Conservation (phyloP, 2,797 vertebrate species). For the Schizopygopsis pylzovi region DNA sequence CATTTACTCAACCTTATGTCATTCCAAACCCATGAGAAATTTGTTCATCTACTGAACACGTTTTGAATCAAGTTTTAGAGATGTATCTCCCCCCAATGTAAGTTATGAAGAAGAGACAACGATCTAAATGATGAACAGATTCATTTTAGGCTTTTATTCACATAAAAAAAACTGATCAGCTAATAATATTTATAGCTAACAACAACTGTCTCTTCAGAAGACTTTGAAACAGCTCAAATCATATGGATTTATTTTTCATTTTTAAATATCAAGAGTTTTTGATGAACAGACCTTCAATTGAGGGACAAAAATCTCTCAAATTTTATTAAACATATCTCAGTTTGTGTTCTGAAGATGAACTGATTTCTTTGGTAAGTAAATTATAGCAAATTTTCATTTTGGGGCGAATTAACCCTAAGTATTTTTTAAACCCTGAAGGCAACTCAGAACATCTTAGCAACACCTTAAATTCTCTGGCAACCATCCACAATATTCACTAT, state of each 20-base stretch:
- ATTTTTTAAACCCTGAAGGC: not conserved
- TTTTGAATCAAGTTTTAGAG: not conserved
- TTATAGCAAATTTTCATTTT: not conserved
- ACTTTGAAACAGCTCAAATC: not conserved
- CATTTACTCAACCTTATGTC: not conserved
- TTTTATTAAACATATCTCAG: too few species aligned
- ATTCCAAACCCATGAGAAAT: not conserved
- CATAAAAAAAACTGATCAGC: not conserved
- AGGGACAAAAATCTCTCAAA: too few species aligned
- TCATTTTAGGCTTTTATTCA: not conserved
- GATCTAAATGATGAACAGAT: not conserved
- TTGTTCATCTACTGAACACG: not conserved
- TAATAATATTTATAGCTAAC: not conserved
- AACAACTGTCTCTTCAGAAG: not conserved
- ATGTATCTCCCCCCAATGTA: not conserved
- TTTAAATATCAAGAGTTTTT: not conserved
- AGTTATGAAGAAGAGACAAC: not conserved
- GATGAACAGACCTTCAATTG: not conserved
- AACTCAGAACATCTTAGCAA: not conserved
- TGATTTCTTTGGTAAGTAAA: too few species aligned
- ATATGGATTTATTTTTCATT: too few species aligned
- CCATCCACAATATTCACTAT: not conserved
- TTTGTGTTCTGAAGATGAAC: too few species aligned
- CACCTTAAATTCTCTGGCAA: not conserved
- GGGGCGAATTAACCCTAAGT: not conserved